Evolutionary conservation across 2,113 vertebrate genomes (phyloP).

Genomic region (Spermophilus dauricus): DNA sequence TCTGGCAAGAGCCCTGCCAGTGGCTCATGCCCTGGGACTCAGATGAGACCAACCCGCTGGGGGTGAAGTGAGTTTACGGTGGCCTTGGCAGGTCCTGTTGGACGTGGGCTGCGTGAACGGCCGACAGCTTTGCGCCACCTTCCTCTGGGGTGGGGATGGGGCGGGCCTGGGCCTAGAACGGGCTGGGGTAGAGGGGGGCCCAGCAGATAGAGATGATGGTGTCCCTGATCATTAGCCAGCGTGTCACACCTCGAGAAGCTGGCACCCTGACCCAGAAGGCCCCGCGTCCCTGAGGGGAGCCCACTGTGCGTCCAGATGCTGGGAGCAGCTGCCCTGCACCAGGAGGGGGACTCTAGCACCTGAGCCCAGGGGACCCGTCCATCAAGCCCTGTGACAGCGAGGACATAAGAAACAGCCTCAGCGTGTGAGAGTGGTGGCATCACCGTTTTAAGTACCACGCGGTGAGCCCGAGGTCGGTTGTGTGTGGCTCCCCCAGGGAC

Average conservation of each 20-base stretch:
- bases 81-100: background rate
- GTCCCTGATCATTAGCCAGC: too few species aligned
- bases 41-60: background rate
- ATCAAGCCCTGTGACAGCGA: background rate
- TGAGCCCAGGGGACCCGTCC: background rate
- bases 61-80: too few species aligned
- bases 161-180: too few species aligned
- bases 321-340: background rate
- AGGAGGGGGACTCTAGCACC: accelerated
- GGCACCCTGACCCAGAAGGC: background rate
- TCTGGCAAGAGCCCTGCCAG: background rate
- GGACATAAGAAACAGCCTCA: background rate
- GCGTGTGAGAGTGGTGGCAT: accelerated
- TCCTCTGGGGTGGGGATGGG: too few species aligned
- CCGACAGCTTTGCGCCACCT: too few species aligned
- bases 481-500: background rate
- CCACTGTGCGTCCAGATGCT: too few species aligned
- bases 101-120: background rate
- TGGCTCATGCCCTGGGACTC: background rate
- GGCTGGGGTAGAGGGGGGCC: too few species aligned
- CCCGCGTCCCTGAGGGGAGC: background rate
- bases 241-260: too few species aligned
- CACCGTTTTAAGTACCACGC: background rate
- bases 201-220: too few species aligned
- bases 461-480: background rate